A percentile compares a stretch with the other conserved stretches of the same genome.
Conservation (phyloP, 2,113 vertebrate species). For the Lethenteron reissneri region DNA sequence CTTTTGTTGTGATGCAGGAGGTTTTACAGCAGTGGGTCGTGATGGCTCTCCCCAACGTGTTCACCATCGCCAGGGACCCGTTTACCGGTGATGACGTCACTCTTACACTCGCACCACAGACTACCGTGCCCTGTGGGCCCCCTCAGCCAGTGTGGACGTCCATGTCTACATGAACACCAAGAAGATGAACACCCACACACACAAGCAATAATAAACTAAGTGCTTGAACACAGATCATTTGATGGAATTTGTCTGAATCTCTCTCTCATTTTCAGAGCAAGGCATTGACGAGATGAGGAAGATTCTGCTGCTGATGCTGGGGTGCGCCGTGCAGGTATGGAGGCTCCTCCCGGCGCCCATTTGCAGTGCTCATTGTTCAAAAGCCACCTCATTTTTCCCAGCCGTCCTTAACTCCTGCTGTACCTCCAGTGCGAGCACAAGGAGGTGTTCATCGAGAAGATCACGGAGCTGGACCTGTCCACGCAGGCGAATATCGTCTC, state of each 20-base stretch:
- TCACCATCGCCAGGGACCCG: conserved; percentile 42
- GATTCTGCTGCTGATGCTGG: conserved; percentile 40
- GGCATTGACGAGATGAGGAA: conserved; percentile 39
- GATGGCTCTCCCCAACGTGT: conserved; percentile 39
- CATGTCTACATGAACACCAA: neutral
- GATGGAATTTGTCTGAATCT: conserved; percentile 10
- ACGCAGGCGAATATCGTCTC: conserved; percentile 40
- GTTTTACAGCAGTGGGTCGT: conserved; percentile 54
- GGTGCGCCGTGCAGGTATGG: conserved; percentile 57
- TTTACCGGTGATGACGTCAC: conserved; percentile 39
- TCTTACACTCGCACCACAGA: neutral
- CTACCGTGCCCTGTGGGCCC: neutral
- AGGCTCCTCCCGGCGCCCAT: no score
- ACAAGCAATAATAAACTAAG: no score
- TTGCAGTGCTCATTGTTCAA: neutral
- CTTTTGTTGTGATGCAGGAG: conserved; percentile 23
- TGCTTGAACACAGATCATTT: neutral
- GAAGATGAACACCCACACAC: neutral
- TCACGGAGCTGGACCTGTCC: conserved; percentile 41
- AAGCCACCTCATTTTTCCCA: neutral
- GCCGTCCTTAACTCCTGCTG: neutral
- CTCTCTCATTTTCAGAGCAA: conserved; percentile 26
- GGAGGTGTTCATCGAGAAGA: conserved; percentile 49
- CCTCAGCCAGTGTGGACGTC: neutral
- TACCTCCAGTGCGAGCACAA: conserved; percentile 42